phyloP scores from a whole-genome alignment of 2,888 invertebrate species.

The Drosophila rellima region DNA sequence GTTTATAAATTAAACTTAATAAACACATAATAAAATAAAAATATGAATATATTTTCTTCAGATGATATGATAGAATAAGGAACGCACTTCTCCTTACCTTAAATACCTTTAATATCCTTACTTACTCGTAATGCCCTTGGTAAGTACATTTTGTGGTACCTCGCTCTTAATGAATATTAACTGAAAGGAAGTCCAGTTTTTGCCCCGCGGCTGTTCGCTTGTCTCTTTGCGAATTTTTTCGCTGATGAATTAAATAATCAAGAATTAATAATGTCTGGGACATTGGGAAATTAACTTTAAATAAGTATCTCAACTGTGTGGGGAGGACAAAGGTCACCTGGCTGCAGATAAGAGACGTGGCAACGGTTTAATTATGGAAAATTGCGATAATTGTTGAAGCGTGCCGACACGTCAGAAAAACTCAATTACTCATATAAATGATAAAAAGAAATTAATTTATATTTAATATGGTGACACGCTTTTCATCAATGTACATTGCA shows the following conservation, averaged over 20 bases:
- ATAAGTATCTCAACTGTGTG: slow-evolving; percentile 22
- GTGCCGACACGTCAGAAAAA: slow-evolving; percentile 6
- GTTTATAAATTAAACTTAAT: no score
- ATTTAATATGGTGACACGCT: slow-evolving; percentile 30
- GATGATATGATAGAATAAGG: no score
- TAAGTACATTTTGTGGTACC: not conserved
- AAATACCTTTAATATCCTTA: no score
- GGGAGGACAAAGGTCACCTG: not conserved
- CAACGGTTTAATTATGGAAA: slow-evolving; percentile 31
- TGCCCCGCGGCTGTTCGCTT: slow-evolving; percentile 3
- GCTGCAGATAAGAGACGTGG: not conserved
- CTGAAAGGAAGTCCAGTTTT: slow-evolving; percentile 13
- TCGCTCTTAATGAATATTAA: slow-evolving; percentile 37
- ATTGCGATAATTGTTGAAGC: slow-evolving; percentile 33
- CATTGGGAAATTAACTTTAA: slow-evolving; percentile 45
- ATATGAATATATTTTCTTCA: no score
- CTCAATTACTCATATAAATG: slow-evolving; percentile 26
- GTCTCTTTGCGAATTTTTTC: slow-evolving; percentile 18
- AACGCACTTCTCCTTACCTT: not conserved
- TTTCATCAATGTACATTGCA: slow-evolving; percentile 13
- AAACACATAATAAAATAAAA: no score
- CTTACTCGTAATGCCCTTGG: not conserved
- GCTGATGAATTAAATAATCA: slow-evolving; percentile 46
- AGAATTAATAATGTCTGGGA: slow-evolving; percentile 57
- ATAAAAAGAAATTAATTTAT: slow-evolving; percentile 18